phyloP scores from a whole-genome alignment of 2,797 vertebrate species.

The Mormyrus proboscirostris region DNA sequence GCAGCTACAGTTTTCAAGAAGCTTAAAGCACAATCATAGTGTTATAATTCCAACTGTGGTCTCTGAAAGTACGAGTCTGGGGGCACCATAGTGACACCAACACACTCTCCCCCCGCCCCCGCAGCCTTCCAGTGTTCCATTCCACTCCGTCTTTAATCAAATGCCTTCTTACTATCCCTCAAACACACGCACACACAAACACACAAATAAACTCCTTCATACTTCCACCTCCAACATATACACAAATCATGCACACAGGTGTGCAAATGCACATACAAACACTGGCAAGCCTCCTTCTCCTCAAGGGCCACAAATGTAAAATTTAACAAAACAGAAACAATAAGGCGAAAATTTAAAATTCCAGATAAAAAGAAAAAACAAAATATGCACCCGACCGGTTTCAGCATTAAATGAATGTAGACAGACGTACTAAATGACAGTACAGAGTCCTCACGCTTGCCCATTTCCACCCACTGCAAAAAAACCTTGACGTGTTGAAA shows the following conservation, averaged over 20 bases:
- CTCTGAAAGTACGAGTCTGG: conserved; percentile 30
- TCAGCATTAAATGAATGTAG: conserved; percentile 28
- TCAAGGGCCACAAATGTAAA: conserved; percentile 57
- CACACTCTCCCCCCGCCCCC: conserved; percentile 37
- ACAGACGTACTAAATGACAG: conserved; percentile 26
- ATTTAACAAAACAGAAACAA: conserved; percentile 63
- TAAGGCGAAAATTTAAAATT: conserved; percentile 58
- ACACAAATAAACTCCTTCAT: neutral
- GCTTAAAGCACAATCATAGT: conserved; percentile 40
- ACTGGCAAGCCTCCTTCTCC: conserved; percentile 37
- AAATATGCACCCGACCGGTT: conserved; percentile 7
- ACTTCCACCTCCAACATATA: neutral
- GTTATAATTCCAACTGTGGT: conserved; percentile 58
- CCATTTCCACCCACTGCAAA: neutral
- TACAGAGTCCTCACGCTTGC: neutral
- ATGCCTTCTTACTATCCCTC: conserved; percentile 13
- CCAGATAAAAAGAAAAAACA: conserved; percentile 37
- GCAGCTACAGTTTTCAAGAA: conserved; percentile 42
- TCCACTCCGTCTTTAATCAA: conserved; percentile 32
- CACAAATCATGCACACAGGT: conserved; percentile 5
- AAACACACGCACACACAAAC: conserved; percentile 40
- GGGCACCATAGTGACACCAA: neutral
- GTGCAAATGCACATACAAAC: conserved; percentile 13
- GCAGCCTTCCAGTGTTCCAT: conserved; percentile 39
- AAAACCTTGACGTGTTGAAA: conserved; percentile 53